These are phyloP conservation scores for Sialis fuliginosa DNA, from an alignment of 2,888 invertebrate species.

Conservation along the genomic window DNA sequence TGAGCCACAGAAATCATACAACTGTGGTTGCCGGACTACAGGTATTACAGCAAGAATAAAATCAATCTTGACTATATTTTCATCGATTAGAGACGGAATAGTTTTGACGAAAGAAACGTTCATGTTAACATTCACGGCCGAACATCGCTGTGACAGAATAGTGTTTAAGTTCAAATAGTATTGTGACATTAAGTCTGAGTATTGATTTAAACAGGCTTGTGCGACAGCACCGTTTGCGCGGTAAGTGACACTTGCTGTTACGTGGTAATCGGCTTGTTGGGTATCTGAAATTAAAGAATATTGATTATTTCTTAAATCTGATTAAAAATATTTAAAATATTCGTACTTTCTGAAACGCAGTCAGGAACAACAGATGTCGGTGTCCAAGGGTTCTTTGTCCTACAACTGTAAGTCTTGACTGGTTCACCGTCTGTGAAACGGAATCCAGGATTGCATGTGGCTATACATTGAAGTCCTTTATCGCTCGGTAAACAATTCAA, in stretches of 20 bases:
- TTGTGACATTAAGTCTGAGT: conserved; percentile 65
- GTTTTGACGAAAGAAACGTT: conserved; percentile 81
- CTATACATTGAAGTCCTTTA: conserved; percentile 70
- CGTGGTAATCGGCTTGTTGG: conserved; percentile 87
- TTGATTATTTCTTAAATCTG: conserved; percentile 4
- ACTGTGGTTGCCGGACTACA: conserved; percentile 71
- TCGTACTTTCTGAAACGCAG: conserved; percentile 76
- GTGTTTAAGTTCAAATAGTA: conserved; percentile 64
- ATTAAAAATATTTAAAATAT: neutral
- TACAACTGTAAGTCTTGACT: conserved; percentile 72
- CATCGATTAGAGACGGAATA: conserved; percentile 60
- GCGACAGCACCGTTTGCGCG: conserved; percentile 82
- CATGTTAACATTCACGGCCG: conserved; percentile 86
- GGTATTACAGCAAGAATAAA: conserved; percentile 78
- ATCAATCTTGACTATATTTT: conserved; percentile 79
- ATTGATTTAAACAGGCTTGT: conserved; percentile 64
- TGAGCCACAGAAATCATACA: conserved; percentile 89
- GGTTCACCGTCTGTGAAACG: conserved; percentile 83
- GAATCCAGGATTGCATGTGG: conserved; percentile 75
- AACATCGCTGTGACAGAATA: conserved; percentile 77
- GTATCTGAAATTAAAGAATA: conserved; percentile 40
- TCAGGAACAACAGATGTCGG: conserved; percentile 84
- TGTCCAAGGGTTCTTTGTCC: conserved; percentile 64
- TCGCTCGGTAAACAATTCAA: conserved; percentile 74
- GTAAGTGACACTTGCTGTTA: conserved; percentile 70